Percentiles rank a stretch among this genome's conserved stretches.
Evolutionary conservation across 2,888 invertebrate genomes (phyloP).

Genomic region (Drosophila acutilabella): DNA sequence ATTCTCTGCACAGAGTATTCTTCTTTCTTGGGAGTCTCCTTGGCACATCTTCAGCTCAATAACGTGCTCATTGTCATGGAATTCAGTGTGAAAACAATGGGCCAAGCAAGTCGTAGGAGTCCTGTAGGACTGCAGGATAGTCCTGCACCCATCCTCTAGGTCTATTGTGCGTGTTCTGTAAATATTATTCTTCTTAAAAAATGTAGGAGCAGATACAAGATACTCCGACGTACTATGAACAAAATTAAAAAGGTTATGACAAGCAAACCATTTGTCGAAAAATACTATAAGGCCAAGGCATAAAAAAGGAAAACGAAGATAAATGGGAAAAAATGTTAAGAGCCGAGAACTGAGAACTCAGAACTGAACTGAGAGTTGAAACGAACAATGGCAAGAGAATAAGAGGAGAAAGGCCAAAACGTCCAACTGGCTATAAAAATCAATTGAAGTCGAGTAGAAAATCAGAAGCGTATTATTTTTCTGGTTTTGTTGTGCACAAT

Average conservation of each 20-base stretch:
- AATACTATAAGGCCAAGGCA: slow-evolving; percentile 45
- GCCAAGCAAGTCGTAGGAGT: slow-evolving; percentile 46
- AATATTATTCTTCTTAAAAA: slow-evolving; percentile 79
- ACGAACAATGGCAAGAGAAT: slow-evolving; percentile 11
- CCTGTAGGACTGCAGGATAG: slow-evolving; percentile 30
- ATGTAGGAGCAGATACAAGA: slow-evolving; percentile 56
- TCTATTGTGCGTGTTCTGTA: slow-evolving; percentile 77
- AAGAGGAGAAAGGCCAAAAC: slow-evolving; percentile 29
- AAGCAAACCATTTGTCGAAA: slow-evolving; percentile 75
- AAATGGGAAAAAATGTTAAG: slow-evolving; percentile 51
- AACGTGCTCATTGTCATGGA: slow-evolving; percentile 72
- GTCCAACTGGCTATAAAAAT: slow-evolving; percentile 63
- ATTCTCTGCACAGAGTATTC: slow-evolving; percentile 47
- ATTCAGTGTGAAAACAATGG: slow-evolving; percentile 78
- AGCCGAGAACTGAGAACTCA: slow-evolving; percentile 25
- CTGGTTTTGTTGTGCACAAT: slow-evolving; percentile 25
- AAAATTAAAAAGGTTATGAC: slow-evolving; percentile 73
- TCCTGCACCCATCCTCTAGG: slow-evolving; percentile 4
- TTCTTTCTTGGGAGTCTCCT: slow-evolving; percentile 23
- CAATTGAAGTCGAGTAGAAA: slow-evolving; percentile 79
- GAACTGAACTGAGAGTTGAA: slow-evolving; percentile 22
- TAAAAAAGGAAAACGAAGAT: slow-evolving; percentile 42
- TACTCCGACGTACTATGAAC: slow-evolving; percentile 30
- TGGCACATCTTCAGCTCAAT: slow-evolving; percentile 60
- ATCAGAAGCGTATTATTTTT: slow-evolving; percentile 72